Base-by-base conservation (phyloP, 1,140 invertebrate species). In the Elymnias hypermnestra region DNA sequence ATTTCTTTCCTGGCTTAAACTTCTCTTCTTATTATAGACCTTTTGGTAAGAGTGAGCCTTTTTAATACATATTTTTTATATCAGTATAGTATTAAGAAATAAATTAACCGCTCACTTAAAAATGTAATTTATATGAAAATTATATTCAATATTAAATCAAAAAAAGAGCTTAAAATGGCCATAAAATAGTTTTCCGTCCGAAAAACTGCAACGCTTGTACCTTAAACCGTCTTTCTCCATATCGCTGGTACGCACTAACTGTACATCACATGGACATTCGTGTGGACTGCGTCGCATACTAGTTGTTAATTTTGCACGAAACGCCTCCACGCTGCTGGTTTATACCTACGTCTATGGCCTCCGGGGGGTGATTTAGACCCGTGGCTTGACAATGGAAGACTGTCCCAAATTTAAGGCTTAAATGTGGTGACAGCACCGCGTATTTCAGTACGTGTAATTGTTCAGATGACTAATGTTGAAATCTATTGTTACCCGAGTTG, bases 301-400 rank as follows among this genome's bases (percentile, higher is more conserved):
- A 53, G 60, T 57, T 69, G 65, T 69, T 69, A 69, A 69, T 69
- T 61, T 65, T 57, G 62, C 57, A 65, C 59, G 59, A 56, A 63
- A 59, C 65, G 63, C 58, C 54, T 55, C 49, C 56, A 48, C 56
- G 60, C 52, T 57, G 28, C 61, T 65, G 54, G 57, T 65, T 65
- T 64, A 69, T 69, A 49, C 62, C 57, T 54, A 65, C 49, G 42
- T 42, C 51, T 35, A 43, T 48, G 41, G 55, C 42, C 56, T 56
- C 53, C 12, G 41, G 26, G 48, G 57, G 57, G 61, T 59, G 61
- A 63, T 63, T 63, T 63, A 63, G 53, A 51, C 40, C 28, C 28
- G 28, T 33, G 23, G 31, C 40, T 31, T 40, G 42, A 54, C 52
- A 54, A 48, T 48, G 45, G 52, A 55, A 51, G 52, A 51, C 56